phyloP scores from a whole-genome alignment of 2,888 invertebrate genomes.

The Tinea pellionella region DNA sequence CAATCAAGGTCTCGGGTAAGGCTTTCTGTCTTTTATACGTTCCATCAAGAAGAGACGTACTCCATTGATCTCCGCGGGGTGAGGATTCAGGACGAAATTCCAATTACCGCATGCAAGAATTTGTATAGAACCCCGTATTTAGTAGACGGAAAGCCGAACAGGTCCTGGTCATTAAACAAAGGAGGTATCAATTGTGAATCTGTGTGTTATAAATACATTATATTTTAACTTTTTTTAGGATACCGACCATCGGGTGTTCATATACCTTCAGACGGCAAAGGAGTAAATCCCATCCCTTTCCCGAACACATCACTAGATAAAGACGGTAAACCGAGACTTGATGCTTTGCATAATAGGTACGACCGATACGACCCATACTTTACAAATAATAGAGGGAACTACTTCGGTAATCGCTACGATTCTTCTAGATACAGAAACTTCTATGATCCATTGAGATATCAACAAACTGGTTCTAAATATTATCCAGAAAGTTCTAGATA shows the following conservation, averaged over 20 bases:
- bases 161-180: too few relatives aligned
- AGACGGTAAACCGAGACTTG: conserved; percentile 25
- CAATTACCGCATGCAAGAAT: too few relatives aligned
- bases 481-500: not conserved
- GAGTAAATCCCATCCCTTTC: conserved; percentile 39
- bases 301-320: conserved; percentile 34
- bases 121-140: too few relatives aligned
- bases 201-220: not conserved
- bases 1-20: too few relatives aligned
- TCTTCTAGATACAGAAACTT: conserved; percentile 22
- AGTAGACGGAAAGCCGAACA: too few relatives aligned
- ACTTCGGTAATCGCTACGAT: conserved; percentile 32
- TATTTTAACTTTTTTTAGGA: conserved; percentile 31
- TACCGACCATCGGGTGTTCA: conserved; percentile 76
- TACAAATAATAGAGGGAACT: conserved; percentile 20
- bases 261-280: conserved; percentile 71
- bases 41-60: too few relatives aligned
- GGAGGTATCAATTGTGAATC: too few relatives aligned
- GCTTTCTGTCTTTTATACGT: too few relatives aligned
- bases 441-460: conserved; percentile 14
- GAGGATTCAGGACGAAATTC: too few relatives aligned
- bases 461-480: not conserved
- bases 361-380: conserved; percentile 21
- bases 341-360: conserved; percentile 25
- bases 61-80: too few relatives aligned